These are phyloP conservation scores for Galbula dea DNA, from an alignment of 2,113 vertebrate genomes.

Conservation along the genomic window DNA sequence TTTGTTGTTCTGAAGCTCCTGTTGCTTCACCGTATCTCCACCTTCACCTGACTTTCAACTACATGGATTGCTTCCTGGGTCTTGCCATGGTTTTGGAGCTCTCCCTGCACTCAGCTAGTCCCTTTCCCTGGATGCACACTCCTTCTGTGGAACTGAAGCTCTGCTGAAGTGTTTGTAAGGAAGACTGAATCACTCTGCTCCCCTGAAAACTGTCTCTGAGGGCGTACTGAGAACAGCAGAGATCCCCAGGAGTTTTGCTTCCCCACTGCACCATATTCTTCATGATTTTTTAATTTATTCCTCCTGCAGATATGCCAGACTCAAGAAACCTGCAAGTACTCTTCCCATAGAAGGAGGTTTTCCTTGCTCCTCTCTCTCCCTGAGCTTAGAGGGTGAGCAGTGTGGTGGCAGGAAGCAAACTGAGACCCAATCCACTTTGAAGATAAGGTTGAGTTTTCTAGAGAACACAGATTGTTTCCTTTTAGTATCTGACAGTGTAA, in stretches of 20 bases:
- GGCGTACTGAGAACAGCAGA: neutral
- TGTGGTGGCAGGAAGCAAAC: neutral
- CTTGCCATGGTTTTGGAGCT: neutral
- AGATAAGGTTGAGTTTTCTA: neutral
- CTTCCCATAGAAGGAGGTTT: neutral
- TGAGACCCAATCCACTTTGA: neutral
- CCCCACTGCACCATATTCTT: neutral
- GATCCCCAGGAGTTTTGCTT: neutral
- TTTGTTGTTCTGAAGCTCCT: neutral
- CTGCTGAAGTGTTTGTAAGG: neutral
- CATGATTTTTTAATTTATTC: neutral
- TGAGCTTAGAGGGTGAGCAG: neutral
- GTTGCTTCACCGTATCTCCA: neutral
- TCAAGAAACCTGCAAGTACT: neutral
- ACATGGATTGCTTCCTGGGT: neutral
- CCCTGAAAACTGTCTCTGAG: neutral
- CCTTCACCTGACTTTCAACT: neutral
- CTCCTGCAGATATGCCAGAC: neutral
- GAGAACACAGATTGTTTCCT: conserved; percentile 16
- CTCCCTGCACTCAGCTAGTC: neutral
- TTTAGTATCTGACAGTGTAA: neutral
- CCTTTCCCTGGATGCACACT: neutral
- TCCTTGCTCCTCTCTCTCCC: neutral
- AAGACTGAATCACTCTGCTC: neutral
- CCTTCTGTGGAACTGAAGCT: neutral